Evolutionary conservation across 2,888 invertebrate genomes (phyloP).

Genomic region (Andrena camellia): DNA sequence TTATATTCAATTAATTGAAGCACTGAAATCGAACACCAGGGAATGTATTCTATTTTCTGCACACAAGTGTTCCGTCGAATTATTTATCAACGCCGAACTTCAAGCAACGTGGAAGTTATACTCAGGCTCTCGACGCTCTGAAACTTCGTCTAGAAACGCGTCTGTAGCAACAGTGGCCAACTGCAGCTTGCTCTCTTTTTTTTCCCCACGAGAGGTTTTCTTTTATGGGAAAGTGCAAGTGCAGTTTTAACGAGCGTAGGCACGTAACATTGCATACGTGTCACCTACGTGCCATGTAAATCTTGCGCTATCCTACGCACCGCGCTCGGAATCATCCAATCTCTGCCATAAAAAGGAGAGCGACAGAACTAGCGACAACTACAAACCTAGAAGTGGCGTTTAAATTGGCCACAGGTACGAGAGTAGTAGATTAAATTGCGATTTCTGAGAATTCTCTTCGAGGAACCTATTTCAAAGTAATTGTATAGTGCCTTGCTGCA

Average conservation of each 20-base stretch:
- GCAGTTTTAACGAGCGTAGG: constrained; percentile 68
- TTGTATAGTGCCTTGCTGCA: no score
- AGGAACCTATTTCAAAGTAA: background rate
- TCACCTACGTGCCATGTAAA: constrained; percentile 61
- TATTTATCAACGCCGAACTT: constrained; percentile 4
- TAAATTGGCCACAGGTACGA: constrained; percentile 4
- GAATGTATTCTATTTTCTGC: no score
- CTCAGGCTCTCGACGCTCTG: background rate
- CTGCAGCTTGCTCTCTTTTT: constrained; percentile 37
- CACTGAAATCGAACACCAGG: no score
- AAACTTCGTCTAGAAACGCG: constrained; percentile 9
- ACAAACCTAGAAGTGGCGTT: background rate
- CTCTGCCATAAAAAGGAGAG: constrained; percentile 53
- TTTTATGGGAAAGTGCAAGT: constrained; percentile 54
- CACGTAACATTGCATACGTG: constrained; percentile 47
- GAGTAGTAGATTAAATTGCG: background rate
- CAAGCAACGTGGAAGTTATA: background rate
- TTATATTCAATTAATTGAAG: no score
- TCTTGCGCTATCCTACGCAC: constrained; percentile 65
- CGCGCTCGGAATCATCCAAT: constrained; percentile 33
- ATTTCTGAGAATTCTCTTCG: constrained; percentile 4
- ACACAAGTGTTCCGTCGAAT: background rate
- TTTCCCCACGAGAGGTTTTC: constrained; percentile 45
- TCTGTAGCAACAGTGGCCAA: constrained; percentile 13
- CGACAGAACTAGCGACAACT: constrained; percentile 6